Percentiles rank a stretch among this genome's conserved stretches.
These are phyloP conservation scores for Salmo trutta DNA, from an alignment of 2,797 vertebrate genomes.

Conservation along the genomic window DNA sequence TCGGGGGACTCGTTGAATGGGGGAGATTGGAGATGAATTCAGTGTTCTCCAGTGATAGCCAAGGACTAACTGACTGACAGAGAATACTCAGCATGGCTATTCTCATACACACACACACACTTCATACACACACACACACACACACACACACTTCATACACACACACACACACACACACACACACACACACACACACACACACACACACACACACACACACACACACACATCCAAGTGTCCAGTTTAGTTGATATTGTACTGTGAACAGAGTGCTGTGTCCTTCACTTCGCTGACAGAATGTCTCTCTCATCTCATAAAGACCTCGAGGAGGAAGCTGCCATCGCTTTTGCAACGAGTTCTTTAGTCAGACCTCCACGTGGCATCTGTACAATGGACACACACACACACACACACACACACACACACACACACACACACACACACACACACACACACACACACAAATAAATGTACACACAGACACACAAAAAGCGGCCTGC, in stretches of 20 bases:
- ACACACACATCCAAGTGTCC: neutral
- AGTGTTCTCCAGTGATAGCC: conserved; percentile 55
- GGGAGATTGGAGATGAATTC: conserved; percentile 74
- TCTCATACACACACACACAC: neutral
- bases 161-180: neutral
- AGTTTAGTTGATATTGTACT: neutral
- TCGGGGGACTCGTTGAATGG: conserved; percentile 87
- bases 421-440: too few relatives aligned
- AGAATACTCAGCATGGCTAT: neutral
- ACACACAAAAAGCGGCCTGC: conserved; percentile 13
- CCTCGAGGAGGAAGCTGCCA: neutral
- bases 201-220: neutral
- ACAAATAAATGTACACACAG: neutral
- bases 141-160: neutral
- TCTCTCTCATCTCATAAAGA: neutral
- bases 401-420: neutral
- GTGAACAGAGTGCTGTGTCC: neutral
- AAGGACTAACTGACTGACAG: conserved; percentile 47
- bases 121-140: neutral
- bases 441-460: neutral
- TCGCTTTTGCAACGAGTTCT: neutral
- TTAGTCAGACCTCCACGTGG: neutral
- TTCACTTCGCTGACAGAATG: neutral
- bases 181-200: neutral
- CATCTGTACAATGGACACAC: neutral